A percentile compares a stretch with the other conserved stretches of the same genome.
Conservation (phyloP, 2,797 vertebrate genomes). For the Periophthalmus magnuspinnatus region DNA sequence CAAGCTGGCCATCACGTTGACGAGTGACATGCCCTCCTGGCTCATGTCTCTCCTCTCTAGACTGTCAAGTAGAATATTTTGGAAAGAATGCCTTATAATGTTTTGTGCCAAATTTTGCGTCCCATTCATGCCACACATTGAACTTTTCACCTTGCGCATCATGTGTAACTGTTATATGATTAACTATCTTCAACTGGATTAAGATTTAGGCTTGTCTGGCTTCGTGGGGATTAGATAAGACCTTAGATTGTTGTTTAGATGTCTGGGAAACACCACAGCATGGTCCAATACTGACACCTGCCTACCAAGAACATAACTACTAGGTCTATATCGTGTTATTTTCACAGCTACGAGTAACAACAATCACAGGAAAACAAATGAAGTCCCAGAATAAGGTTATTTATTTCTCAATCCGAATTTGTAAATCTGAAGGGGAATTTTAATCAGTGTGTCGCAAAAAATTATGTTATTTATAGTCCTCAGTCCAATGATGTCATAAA, state of each 20-base stretch:
- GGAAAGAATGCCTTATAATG: slow-evolving; percentile 14
- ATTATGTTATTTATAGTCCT: not conserved
- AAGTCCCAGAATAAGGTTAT: not conserved
- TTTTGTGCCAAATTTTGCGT: not conserved
- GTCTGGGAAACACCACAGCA: slow-evolving; percentile 46
- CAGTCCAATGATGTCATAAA: slow-evolving; percentile 37
- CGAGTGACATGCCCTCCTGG: slow-evolving; percentile 33
- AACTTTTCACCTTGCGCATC: slow-evolving; percentile 14
- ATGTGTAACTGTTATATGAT: slow-evolving; percentile 33
- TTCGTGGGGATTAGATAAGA: slow-evolving; percentile 62
- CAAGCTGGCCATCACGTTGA: slow-evolving; percentile 28
- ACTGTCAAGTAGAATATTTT: slow-evolving; percentile 31
- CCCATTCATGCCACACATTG: not conserved
- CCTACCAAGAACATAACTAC: slow-evolving; percentile 24
- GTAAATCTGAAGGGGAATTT: not conserved
- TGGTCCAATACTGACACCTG: slow-evolving; percentile 24
- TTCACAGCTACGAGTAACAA: not conserved
- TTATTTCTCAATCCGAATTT: not conserved
- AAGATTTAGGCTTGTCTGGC: slow-evolving; percentile 61
- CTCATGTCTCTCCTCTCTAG: slow-evolving; percentile 30
- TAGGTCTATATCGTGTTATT: not conserved
- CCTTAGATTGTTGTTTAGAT: slow-evolving; percentile 64
- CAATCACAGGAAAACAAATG: slow-evolving; percentile 5
- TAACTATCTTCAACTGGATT: slow-evolving; percentile 67
- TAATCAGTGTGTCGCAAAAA: not conserved